Conservation (phyloP, 2,113 vertebrate species). For the Gymnarchus niloticus region DNA sequence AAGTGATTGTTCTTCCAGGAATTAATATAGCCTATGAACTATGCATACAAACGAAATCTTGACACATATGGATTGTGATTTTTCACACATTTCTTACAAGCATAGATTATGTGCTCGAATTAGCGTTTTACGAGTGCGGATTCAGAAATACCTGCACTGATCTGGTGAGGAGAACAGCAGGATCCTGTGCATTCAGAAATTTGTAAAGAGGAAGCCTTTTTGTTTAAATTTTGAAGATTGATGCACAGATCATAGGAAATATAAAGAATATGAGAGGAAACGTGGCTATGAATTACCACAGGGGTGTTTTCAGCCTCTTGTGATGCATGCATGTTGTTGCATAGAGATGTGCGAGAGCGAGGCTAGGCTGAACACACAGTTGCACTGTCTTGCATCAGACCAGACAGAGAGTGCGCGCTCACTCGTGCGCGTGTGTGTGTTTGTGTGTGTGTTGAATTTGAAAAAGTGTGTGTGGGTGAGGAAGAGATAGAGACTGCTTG, state of each 20-base stretch:
- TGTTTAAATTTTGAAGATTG: conserved; percentile 16
- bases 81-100: neutral
- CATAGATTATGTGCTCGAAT: neutral
- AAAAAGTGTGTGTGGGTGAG: neutral
- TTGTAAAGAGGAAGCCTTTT: conserved; percentile 19
- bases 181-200: neutral
- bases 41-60: no score
- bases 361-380: conserved; percentile 38
- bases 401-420: neutral
- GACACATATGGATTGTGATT: no score
- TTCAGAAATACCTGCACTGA: neutral
- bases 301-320: conserved; percentile 5
- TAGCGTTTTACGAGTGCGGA: neutral
- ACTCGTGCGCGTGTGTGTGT: conserved; percentile 4
- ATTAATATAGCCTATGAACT: neutral
- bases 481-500: neutral
- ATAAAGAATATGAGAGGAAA: conserved; percentile 47
- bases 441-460: neutral
- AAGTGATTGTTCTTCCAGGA: neutral
- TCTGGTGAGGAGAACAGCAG: neutral
- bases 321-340: conserved; percentile 54
- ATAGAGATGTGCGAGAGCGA: conserved; percentile 50
- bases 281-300: conserved; percentile 46
- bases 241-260: neutral
- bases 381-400: conserved; percentile 45